These are phyloP conservation scores for Bombus confusus DNA, from an alignment of 1,140 invertebrate species.

Conservation along the genomic window DNA sequence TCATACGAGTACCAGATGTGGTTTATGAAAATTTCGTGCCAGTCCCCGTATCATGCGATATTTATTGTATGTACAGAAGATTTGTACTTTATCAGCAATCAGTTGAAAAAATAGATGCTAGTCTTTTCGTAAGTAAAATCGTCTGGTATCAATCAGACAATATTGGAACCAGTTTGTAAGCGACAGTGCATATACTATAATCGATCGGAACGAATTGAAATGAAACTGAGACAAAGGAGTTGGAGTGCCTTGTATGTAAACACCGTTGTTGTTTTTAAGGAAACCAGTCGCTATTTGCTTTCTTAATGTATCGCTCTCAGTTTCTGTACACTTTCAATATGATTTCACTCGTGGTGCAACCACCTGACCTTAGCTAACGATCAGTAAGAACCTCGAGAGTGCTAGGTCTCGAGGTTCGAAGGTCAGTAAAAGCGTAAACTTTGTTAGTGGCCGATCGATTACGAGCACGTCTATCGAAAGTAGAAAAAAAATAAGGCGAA, in stretches of 20 bases:
- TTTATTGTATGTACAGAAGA: background rate
- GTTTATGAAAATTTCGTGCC: slow-evolving; percentile 19
- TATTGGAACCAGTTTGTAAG: too few species aligned
- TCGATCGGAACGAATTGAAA: background rate
- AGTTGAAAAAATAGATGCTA: too few species aligned
- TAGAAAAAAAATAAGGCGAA: background rate
- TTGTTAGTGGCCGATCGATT: background rate
- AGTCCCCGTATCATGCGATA: background rate
- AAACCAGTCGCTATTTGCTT: background rate
- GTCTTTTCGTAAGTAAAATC: background rate
- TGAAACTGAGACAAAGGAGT: background rate
- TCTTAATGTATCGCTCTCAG: background rate
- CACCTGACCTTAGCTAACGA: slow-evolving; percentile 21
- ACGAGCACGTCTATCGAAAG: too few species aligned
- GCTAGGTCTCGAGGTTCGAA: background rate
- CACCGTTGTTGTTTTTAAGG: too few species aligned
- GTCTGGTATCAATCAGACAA: background rate
- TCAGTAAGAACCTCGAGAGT: background rate
- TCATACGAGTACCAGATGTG: background rate
- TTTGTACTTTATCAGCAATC: background rate
- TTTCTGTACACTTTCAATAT: background rate
- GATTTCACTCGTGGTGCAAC: background rate
- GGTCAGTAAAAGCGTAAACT: slow-evolving; percentile 18
- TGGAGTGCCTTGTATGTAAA: too few species aligned
- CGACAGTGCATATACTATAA: background rate